Base-by-base conservation (phyloP, 2,888 invertebrate species). In the Willowsia nigromaculata region DNA sequence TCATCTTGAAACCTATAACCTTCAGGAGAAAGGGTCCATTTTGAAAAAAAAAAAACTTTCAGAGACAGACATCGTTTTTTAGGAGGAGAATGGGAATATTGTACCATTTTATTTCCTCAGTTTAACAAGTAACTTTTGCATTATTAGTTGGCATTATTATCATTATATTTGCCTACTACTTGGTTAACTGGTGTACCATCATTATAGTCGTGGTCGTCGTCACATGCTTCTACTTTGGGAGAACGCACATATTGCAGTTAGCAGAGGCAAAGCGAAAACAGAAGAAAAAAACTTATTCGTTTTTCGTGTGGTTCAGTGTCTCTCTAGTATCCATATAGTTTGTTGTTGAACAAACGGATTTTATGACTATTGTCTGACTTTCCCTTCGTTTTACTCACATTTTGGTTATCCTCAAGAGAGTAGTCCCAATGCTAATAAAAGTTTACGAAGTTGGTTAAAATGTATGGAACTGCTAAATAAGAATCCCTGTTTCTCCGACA, bases 351-450 rank as follows among this genome's bases (percentile, higher is more conserved):
- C 78, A 85, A 78, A 62, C 85, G 85, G 85, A 85, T 85, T 85
- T 85, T 85, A 85, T 50, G 76, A 85, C 47, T 85, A 85, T 85
- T 78, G 78, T 65, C 85, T 78, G 76, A 85, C 85, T 85, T 85
- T 85, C 85, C 50, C 85, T 83, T 47, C 47, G 18, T 47, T 68
- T 65, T 83, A 47, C 65, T 83, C 43, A 33, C 47, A n/a, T 50
- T 78, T 84, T 85, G 78, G 62, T 74, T 82, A 84, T 84, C 71
- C 85, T 85, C 85, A 43, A 78, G 85, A 65, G 85, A 78, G 50
- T 78, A 59, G 59, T 78, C 85, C 78, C 47, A 65, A 65, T 78
- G 50, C 30, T 85, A 85, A 85, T 85, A 85, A 85, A 85, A 85
- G 85, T 85, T 85, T 71, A 76, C 76, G 56, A 85, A 85, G 76